Conservation (phyloP, 2,113 vertebrate genomes). For the Dendrocopos noguchii region DNA sequence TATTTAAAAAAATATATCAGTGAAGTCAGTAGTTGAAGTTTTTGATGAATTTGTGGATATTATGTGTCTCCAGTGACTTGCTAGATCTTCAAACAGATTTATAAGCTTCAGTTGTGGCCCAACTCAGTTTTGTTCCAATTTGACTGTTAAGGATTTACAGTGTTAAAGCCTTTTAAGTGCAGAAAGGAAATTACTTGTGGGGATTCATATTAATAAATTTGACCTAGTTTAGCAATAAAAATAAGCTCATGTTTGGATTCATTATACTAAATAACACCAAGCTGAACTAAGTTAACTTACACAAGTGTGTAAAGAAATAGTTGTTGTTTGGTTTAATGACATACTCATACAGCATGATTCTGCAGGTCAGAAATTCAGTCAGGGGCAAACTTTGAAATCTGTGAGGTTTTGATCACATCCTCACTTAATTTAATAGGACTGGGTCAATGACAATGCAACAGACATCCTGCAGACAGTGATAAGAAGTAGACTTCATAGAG, state of each 20-base stretch:
- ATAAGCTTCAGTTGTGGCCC: background rate
- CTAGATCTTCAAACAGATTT: background rate
- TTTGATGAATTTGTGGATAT: background rate
- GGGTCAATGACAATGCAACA: background rate
- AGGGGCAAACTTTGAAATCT: background rate
- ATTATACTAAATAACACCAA: background rate
- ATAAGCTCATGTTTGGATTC: accelerated
- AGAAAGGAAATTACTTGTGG: background rate
- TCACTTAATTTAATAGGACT: background rate
- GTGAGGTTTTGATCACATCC: background rate
- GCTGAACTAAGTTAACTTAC: background rate
- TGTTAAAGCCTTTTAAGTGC: background rate
- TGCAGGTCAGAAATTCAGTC: background rate
- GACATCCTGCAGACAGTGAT: background rate
- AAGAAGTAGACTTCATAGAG: background rate
- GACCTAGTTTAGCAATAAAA: background rate
- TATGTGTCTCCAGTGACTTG: background rate
- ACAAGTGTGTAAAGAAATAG: background rate
- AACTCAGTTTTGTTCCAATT: background rate
- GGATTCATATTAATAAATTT: background rate
- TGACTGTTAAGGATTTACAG: background rate
- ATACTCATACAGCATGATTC: background rate
- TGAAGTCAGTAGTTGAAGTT: background rate
- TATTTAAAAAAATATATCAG: background rate
- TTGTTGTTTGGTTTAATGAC: background rate